Base-by-base conservation (phyloP, 2,797 vertebrate species). In the Peromyscus attwateri region DNA sequence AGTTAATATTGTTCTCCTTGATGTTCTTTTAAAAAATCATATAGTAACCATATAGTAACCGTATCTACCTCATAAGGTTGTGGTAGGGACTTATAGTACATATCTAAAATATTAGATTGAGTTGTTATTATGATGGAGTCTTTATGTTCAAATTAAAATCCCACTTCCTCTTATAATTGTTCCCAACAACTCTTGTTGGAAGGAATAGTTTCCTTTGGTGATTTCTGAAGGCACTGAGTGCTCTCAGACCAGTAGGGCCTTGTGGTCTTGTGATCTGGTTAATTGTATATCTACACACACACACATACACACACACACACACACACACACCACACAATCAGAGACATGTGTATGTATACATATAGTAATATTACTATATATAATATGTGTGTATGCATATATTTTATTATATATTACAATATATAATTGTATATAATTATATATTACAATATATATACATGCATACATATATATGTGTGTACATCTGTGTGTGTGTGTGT, bases 91-190 rank as follows among this genome's bases (percentile, higher is more conserved):
- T 66, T 77, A 66, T 27, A 71, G 84, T 62, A 34, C 27, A 6
- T 37, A 23, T 40, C 14, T 73, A 79, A 75, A 73, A 52, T 23
- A 60, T 12, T 29, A 46, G 55, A 68, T 29, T 62, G 37, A 83
- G 34, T 17, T 95, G 13, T 76, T 85, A 66, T 31, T 46, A 87
- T 64, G 29, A 62, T 25, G 43, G 13, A 27, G 37, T 16, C 55
- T 87, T 94, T 37, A 88, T 46, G 5, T 94, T 79, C 70, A 90
- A 66, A 89, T 66, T 89, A 19, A 91, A 91, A 70, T 82, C 31
- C 11, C 14, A 37, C 31, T 66, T 87, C 31, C 70, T 95, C 46
- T 62, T 43, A 52, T 71, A 90, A 71, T 70, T 75, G 57, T 80
- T 85, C 77, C 68, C 4, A 25, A 12, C n/a, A 75, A 46, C n/a